Evolutionary conservation across 2,888 invertebrate genomes (phyloP), one percentile per base, ranked within the genome.

Genomic region (Euproctis similis): DNA sequence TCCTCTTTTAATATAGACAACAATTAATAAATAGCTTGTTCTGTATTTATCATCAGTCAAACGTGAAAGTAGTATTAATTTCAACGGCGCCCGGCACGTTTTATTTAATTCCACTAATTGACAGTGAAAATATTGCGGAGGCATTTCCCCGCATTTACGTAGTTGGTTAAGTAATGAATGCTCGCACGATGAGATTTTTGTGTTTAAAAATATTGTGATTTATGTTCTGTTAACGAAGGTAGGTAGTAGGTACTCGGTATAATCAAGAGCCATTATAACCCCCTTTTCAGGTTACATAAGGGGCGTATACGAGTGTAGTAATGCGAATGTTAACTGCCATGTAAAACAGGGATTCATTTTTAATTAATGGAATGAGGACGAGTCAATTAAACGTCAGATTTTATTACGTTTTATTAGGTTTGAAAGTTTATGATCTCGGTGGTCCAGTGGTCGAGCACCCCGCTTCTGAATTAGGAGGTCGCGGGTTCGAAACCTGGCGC

Each of bases 61-160:
- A 59, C 36, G 46, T 51, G 59, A 72, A 69, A 70, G 65, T 67
- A 61, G 67, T 75, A 74, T 74, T 75, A 72, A 75, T 71, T 67
- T 69, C 46, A 50, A 55, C 55, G 46, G 55, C 53, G 57, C 59
- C 61, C 49, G 64, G 53, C 53, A 58, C 50, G 58, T 61, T 68
- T 56, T 74, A 71, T 77, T 78, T 76, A 76, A 78, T 80, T 76
- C 72, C 39, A 50, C 61, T 78, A 76, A 78, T 77, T 75, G 78
- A 75, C 76, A 71, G 48, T 53, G 59, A 53, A 59, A 64, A 59
- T 59, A 58, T 62, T 59, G 53, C 42, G 46, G 36, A 46, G 32
- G 34, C 37, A 42, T 53, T 59, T 53, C 55, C 46, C 51, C 44
- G 49, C 50, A 44, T 51, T 55, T 53, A n/a, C 52, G 50, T 46